Evolutionary conservation across 2,797 vertebrate genomes (phyloP).

Genomic region (Balearica regulorum): DNA sequence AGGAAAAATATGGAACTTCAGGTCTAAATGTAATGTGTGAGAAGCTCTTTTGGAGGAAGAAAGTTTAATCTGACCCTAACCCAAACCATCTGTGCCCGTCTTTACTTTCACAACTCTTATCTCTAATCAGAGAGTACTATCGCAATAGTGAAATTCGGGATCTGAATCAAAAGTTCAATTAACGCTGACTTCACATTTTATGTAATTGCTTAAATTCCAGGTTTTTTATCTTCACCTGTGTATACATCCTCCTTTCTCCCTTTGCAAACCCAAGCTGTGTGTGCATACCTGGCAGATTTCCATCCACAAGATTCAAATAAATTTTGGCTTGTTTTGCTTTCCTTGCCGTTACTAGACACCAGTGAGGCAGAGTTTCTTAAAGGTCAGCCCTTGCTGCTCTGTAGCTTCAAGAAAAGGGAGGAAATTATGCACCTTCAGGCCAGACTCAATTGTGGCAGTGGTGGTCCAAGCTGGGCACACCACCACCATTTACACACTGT

Average conservation of each 20-base stretch:
- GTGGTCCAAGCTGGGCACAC: background rate
- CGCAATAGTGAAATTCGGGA: background rate
- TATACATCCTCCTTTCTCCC: slow-evolving; percentile 39
- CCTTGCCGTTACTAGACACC: slow-evolving; percentile 5
- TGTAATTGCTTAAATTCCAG: slow-evolving; percentile 29
- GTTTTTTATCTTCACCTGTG: slow-evolving; percentile 49
- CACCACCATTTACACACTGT: background rate
- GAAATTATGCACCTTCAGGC: background rate
- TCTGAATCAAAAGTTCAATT: slow-evolving; percentile 44
- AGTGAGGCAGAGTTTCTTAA: background rate
- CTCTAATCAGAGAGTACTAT: slow-evolving; percentile 28
- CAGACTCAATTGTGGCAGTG: background rate
- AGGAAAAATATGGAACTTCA: slow-evolving; percentile 8
- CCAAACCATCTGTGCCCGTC: slow-evolving; percentile 39
- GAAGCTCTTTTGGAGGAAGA: slow-evolving; percentile 21
- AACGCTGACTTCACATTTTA: slow-evolving; percentile 34
- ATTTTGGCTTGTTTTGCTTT: slow-evolving; percentile 29
- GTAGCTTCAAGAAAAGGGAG: background rate
- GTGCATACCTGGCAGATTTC: slow-evolving; percentile 17
- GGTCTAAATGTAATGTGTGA: slow-evolving; percentile 21
- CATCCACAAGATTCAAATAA: slow-evolving; percentile 11
- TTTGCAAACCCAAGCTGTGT: background rate
- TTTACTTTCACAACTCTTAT: slow-evolving; percentile 36
- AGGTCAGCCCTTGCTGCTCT: background rate
- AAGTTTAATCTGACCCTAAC: slow-evolving; percentile 33